Percentiles rank a stretch among this genome's conserved stretches.
These are phyloP conservation scores for Platorchestia sp. DNA, from an alignment of 1,140 invertebrate genomes.

Conservation along the genomic window DNA sequence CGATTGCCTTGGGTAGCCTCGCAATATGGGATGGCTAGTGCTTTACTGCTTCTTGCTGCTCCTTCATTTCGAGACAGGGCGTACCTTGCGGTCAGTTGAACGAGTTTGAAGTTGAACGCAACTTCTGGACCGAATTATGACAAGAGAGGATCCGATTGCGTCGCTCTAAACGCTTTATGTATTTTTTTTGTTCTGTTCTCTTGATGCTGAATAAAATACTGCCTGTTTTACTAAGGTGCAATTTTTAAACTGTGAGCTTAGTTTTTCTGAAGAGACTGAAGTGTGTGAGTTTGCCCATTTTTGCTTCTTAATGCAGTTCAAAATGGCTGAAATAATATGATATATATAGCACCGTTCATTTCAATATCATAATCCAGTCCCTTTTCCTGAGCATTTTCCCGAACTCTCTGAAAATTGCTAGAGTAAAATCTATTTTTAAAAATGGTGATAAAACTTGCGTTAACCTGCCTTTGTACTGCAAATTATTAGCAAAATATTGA, in stretches of 20 bases:
- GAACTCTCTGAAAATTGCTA: too few relatives aligned
- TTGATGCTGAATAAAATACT: background rate
- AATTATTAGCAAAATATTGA: too few relatives aligned
- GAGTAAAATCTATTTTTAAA: too few relatives aligned
- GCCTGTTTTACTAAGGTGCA: background rate
- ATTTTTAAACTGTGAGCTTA: background rate
- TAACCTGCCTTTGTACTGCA: too few relatives aligned
- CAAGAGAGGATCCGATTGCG: background rate
- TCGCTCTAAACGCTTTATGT: background rate
- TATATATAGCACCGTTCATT: too few relatives aligned
- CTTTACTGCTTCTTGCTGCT: constrained; percentile 44
- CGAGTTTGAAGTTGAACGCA: background rate
- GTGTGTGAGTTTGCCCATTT: background rate
- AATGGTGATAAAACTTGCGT: too few relatives aligned
- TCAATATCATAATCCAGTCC: too few relatives aligned
- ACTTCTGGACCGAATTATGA: background rate
- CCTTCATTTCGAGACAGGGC: background rate
- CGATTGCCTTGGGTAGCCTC: constrained; percentile 30
- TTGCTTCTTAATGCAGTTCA: too few relatives aligned
- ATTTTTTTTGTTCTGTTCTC: background rate
- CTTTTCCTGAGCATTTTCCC: too few relatives aligned
- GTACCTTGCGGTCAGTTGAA: background rate
- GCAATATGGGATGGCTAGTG: constrained; percentile 23
- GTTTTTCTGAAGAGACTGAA: background rate
- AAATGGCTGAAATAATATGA: too few relatives aligned